A percentile compares a stretch with the other conserved stretches of the same genome.
phyloP scores from a whole-genome alignment of 1,140 invertebrate genomes.

The Camponotus pennsylvanicus region DNA sequence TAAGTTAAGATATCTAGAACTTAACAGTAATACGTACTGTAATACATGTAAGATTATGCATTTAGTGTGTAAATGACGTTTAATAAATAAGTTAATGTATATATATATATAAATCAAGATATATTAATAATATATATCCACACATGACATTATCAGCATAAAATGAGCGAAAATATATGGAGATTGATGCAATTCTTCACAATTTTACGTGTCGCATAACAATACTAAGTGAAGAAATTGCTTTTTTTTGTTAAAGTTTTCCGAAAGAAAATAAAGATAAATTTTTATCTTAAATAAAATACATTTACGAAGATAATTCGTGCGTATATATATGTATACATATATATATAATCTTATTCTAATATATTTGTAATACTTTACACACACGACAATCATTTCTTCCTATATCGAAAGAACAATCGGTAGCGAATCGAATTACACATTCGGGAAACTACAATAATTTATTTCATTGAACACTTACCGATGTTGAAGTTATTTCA shows the following conservation, averaged over 20 bases:
- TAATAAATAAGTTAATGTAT: conserved; percentile 49
- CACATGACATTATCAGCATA: background rate
- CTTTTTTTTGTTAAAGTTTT: background rate
- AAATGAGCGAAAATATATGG: background rate
- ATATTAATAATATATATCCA: background rate
- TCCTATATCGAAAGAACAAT: background rate
- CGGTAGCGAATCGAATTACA: background rate
- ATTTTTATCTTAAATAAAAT: conserved; percentile 6
- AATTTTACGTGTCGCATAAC: background rate
- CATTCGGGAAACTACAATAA: conserved; percentile 35
- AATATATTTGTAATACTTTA: background rate
- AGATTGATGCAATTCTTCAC: background rate
- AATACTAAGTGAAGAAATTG: background rate
- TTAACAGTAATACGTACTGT: conserved; percentile 20
- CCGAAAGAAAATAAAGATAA: too few relatives aligned
- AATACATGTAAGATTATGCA: conserved; percentile 29
- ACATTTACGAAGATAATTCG: conserved; percentile 19
- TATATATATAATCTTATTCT: conserved; percentile 8
- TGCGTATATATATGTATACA: background rate
- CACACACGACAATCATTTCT: background rate
- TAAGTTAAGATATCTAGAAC: conserved; percentile 38
- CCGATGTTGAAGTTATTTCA: conserved; percentile 37
- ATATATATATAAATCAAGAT: conserved; percentile 14
- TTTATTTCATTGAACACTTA: conserved; percentile 64
- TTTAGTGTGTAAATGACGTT: conserved; percentile 44